Evolutionary conservation across 2,113 vertebrate species (phyloP).

Genomic region (Castor canadensis): DNA sequence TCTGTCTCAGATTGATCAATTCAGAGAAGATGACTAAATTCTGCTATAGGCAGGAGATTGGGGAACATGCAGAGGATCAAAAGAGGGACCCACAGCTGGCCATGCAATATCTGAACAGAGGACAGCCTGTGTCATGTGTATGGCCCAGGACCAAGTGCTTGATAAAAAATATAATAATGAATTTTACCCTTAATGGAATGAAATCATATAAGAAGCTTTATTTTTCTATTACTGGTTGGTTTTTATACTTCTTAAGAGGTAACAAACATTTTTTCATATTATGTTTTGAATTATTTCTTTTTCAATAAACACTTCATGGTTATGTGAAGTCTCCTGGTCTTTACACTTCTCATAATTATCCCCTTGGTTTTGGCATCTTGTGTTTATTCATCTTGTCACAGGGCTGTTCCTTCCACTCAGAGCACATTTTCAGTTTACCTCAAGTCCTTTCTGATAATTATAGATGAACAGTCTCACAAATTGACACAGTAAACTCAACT

Average conservation of each 20-base stretch:
- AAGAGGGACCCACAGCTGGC: too few species aligned
- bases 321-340: background rate
- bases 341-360: background rate
- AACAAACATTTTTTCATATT: too few species aligned
- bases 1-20: too few species aligned
- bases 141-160: background rate
- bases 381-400: background rate
- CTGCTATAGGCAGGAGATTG: too few species aligned
- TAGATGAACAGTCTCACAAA: background rate
- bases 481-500: background rate
- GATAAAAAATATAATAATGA: background rate
- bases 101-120: too few species aligned
- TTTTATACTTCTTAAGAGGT: background rate
- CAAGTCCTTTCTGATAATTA: background rate
- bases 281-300: too few species aligned
- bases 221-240: background rate
- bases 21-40: too few species aligned
- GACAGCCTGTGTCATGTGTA: background rate
- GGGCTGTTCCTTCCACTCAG: background rate
- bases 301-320: background rate
- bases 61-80: too few species aligned
- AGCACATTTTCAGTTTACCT: background rate
- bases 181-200: background rate
- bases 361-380: background rate
- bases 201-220: background rate